Base-by-base conservation (phyloP, 1,140 invertebrate genomes). In the Trichomalopsis sarcophagae region DNA sequence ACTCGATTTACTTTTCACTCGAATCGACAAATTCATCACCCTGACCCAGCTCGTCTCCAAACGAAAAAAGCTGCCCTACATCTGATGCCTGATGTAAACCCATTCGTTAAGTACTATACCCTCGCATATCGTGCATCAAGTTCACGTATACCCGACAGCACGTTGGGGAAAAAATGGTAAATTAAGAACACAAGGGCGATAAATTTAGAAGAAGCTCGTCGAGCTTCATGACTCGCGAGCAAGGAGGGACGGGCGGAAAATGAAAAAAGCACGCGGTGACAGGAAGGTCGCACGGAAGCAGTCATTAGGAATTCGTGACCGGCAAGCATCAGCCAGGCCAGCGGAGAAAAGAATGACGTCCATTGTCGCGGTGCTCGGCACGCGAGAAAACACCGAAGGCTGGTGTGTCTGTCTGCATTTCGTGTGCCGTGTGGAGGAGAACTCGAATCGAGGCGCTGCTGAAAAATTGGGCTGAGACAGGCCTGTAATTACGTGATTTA, bases 221-320 rank as follows among this genome's bases (percentile, higher is more conserved):
- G 13, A 55, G 14, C 13, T 69, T 69, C 23, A 27, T 69, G 27
- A 27, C 27, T 69, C 23, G 68, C 11, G 23, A 69, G n/a, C 7
- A 23, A 13, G 7, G n/a, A 27, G 27, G 23, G 68, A 30, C 23
- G 27, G 9, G 23, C 27, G 68, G 10, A 17, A 33, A 71, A 33
- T 27, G 68, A 33, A 71, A 71, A 71, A 30, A 30, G 27, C 9
- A 71, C 4, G 27, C 11, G 1, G 27, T 30, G 68, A 71, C 68
- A 71, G 68, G 23, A 71, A 71, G 68, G 68, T 71, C 68, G 68
- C 68, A 9, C 68, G 68, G 68, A 69, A 69, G 68, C 27, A 30
- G 68, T 71, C 68, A 71, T 71, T 71, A 71, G 30, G 68, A 71
- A 71, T 71, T 71, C 68, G 68, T 71, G 68, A 71, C 68, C 68